A percentile compares a stretch with the other conserved stretches of the same genome.
Evolutionary conservation across 2,113 vertebrate species (phyloP).

Genomic region (Oostethus manadensis): DNA sequence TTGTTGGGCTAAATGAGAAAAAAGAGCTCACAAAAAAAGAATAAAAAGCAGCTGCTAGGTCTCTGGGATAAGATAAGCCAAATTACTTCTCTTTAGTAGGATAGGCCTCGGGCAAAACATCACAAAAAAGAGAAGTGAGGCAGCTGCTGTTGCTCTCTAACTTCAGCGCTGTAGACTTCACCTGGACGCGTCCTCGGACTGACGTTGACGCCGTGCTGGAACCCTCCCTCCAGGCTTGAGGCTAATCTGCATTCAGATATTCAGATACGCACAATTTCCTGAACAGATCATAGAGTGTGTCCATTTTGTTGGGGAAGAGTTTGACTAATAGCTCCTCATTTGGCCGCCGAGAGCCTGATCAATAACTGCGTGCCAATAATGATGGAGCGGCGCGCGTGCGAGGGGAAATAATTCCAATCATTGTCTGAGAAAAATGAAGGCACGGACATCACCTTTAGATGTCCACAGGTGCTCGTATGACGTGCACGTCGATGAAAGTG

Average conservation of each 20-base stretch:
- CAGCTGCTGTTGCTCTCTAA: constrained; percentile 56
- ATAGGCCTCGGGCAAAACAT: constrained; percentile 61
- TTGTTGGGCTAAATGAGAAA: constrained; percentile 94
- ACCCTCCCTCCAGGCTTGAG: constrained; percentile 27
- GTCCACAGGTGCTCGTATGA: constrained; percentile 61
- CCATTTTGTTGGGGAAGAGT: constrained; percentile 34
- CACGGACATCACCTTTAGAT: constrained; percentile 47
- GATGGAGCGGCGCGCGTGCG: constrained; percentile 57
- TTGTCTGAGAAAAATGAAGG: constrained; percentile 69
- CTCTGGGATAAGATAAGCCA: constrained; percentile 77
- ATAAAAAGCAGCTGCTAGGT: constrained; percentile 77
- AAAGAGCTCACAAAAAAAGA: constrained; percentile 80
- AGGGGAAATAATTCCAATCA: constrained; percentile 62
- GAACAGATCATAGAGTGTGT: constrained; percentile 15
- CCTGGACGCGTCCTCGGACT: constrained; percentile 65
- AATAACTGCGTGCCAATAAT: constrained; percentile 66
- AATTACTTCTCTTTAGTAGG: constrained; percentile 78
- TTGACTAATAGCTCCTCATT: constrained; percentile 68
- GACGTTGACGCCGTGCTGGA: constrained; percentile 46
- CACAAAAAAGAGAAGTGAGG: constrained; percentile 66
- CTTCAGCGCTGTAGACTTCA: constrained; percentile 61
- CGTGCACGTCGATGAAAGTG: constrained; percentile 43
- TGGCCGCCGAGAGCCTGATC: constrained; percentile 47
- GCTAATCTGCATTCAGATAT: constrained; percentile 46
- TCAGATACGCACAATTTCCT: constrained; percentile 18